phyloP scores from a whole-genome alignment of 2,113 vertebrate species.

The Piaya cayana region DNA sequence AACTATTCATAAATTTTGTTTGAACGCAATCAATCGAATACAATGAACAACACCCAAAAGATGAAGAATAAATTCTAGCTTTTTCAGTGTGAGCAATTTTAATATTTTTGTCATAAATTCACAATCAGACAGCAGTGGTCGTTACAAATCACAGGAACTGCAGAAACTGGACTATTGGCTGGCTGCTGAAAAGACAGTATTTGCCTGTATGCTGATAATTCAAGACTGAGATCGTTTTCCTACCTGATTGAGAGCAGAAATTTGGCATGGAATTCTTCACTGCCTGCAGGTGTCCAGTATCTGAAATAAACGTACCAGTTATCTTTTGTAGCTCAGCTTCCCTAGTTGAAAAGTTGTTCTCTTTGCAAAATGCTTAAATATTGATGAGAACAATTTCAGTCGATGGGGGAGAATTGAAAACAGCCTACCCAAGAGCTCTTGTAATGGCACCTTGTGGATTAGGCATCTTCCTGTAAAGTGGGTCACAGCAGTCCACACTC shows the following conservation, averaged over 20 bases:
- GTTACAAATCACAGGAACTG: neutral
- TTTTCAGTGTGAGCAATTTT: neutral
- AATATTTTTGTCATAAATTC: neutral
- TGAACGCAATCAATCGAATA: neutral
- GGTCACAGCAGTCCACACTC: neutral
- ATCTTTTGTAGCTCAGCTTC: neutral
- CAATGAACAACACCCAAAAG: neutral
- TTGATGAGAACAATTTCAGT: neutral
- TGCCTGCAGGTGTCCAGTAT: neutral
- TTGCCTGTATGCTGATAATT: neutral
- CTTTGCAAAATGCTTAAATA: neutral
- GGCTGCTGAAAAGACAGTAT: neutral
- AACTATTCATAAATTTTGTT: neutral
- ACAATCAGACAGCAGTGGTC: neutral
- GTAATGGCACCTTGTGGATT: neutral
- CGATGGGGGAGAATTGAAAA: fast-evolving
- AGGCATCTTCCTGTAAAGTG: neutral
- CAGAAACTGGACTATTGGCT: neutral
- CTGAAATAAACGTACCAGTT: slow-evolving; percentile 13
- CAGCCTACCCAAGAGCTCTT: neutral
- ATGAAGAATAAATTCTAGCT: neutral
- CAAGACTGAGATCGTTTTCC: neutral
- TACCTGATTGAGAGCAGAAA: neutral
- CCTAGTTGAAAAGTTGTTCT: neutral
- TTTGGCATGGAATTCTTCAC: neutral